A percentile compares a stretch with the other conserved stretches of the same genome.
These are phyloP conservation scores for Ictalurus punctatus DNA, from an alignment of 2,113 vertebrate genomes.

Conservation along the genomic window DNA sequence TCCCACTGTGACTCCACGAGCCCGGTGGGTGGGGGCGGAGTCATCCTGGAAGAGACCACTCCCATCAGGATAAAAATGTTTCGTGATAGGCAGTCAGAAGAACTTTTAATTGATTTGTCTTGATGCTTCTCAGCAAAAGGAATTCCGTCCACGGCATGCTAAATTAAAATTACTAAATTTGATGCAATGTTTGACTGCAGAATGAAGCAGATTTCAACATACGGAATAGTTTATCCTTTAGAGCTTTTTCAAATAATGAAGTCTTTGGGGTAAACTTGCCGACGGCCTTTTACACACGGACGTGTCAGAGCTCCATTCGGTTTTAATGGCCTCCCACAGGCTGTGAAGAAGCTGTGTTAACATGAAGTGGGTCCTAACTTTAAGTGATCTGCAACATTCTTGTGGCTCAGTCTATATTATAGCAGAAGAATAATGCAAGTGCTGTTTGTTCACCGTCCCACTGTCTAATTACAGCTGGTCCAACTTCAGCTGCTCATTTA, in stretches of 20 bases:
- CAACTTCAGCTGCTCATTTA: not conserved
- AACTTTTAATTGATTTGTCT: not conserved
- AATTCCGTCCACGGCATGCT: not conserved
- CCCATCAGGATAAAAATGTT: not conserved
- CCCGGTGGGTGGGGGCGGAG: not conserved
- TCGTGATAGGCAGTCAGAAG: not conserved
- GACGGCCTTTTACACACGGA: not conserved
- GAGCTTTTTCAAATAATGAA: not conserved
- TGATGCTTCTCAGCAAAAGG: not conserved
- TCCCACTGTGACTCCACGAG: not conserved
- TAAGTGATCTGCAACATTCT: not conserved
- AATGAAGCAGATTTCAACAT: not conserved
- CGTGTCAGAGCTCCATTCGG: not conserved
- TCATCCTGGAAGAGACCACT: not conserved
- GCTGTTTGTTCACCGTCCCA: not conserved
- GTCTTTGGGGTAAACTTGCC: conserved; percentile 10
- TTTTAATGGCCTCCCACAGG: conserved; percentile 13
- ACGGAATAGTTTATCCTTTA: not conserved
- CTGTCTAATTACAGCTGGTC: no score
- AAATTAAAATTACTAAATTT: not conserved
- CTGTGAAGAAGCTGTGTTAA: not conserved
- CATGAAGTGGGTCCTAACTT: not conserved
- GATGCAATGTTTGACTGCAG: not conserved
- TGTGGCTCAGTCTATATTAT: not conserved
- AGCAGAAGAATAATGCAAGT: not conserved